phyloP scores from a whole-genome alignment of 1,140 invertebrate genomes.

The Zeugodacus cucurbitae region DNA sequence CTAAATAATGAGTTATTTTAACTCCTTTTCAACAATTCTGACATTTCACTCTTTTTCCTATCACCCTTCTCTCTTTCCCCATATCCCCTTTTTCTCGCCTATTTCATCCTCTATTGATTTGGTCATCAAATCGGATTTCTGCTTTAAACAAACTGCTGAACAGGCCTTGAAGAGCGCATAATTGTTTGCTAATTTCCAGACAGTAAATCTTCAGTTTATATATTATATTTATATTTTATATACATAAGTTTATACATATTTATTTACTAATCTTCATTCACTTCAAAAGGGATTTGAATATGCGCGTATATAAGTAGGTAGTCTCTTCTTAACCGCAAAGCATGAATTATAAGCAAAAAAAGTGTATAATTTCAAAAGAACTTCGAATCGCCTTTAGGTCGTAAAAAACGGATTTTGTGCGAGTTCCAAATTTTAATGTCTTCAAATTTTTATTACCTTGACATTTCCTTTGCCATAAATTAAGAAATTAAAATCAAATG shows the following conservation, averaged over 20 bases:
- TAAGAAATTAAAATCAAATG: slow-evolving; percentile 5
- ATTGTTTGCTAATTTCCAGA: no score
- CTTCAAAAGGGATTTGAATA: neutral
- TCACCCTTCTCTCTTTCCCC: no score
- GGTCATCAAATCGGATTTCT: no score
- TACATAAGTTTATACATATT: neutral
- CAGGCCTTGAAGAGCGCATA: no score
- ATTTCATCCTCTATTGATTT: no score
- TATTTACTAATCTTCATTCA: neutral
- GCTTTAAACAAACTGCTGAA: no score
- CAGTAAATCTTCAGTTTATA: no score
- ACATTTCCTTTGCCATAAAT: slow-evolving; percentile 30
- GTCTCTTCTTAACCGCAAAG: neutral
- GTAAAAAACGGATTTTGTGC: neutral
- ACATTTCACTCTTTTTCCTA: no score
- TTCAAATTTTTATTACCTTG: neutral
- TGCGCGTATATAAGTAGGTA: neutral
- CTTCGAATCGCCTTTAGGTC: neutral
- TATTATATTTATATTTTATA: no score
- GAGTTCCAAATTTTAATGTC: neutral
- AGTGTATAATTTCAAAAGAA: neutral
- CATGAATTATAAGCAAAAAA: neutral
- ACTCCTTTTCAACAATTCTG: no score
- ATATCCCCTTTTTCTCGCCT: no score
- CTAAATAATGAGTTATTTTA: no score